A percentile compares a stretch with the other conserved stretches of the same genome.
Evolutionary conservation across 1,140 invertebrate species (phyloP).

Genomic region (Medauroidea extradentata): DNA sequence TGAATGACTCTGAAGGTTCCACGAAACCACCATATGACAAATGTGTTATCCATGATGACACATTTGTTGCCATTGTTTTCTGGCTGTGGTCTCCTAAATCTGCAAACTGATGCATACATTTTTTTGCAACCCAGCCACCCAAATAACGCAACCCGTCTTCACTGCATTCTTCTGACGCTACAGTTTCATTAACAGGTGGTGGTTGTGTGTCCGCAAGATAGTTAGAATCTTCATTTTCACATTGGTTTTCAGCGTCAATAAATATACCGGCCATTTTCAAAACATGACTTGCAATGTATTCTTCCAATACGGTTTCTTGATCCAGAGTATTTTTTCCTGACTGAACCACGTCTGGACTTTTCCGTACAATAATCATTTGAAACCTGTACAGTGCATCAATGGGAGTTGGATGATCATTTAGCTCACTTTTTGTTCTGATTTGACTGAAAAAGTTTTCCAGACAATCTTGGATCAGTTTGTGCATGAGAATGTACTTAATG

Average conservation of each 20-base stretch:
- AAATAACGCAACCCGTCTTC: too few relatives aligned
- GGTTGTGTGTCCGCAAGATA: not conserved
- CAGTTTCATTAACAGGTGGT: not conserved
- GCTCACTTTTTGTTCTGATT: not conserved
- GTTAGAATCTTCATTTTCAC: constrained; percentile 6
- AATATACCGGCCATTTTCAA: constrained; percentile 4
- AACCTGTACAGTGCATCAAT: constrained; percentile 11
- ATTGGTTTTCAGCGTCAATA: not conserved
- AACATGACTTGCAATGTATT: constrained; percentile 8
- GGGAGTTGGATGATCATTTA: constrained; percentile 11
- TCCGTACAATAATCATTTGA: constrained; percentile 16
- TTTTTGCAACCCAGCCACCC: too few relatives aligned
- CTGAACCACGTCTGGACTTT: constrained; percentile 22
- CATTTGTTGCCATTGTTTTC: too few relatives aligned
- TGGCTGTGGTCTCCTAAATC: too few relatives aligned
- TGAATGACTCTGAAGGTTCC: too few relatives aligned
- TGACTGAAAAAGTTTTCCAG: constrained; percentile 18
- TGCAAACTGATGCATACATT: too few relatives aligned
- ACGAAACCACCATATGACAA: too few relatives aligned
- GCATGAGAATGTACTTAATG: constrained; percentile 4
- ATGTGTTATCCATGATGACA: too few relatives aligned
- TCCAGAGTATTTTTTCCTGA: constrained; percentile 7
- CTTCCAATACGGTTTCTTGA: not conserved
- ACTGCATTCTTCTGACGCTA: too few relatives aligned
- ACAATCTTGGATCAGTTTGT: constrained; percentile 20